Percentiles rank a stretch among this genome's conserved stretches.
These are phyloP conservation scores for Melopsittacus undulatus DNA, from an alignment of 2,797 vertebrate species.

Conservation along the genomic window DNA sequence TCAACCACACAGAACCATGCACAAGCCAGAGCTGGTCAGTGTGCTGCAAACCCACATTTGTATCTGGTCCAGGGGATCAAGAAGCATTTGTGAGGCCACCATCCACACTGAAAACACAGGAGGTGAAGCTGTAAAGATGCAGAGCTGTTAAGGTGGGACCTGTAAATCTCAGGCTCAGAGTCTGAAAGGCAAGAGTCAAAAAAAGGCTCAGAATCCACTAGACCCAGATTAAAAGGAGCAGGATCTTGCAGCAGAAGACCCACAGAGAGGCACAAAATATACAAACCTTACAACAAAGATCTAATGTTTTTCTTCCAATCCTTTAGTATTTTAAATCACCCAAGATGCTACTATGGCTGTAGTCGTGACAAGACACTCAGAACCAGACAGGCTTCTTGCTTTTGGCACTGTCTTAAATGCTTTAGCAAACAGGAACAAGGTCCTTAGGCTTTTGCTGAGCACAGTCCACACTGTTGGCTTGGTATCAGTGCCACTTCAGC, in stretches of 20 bases:
- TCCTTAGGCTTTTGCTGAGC: background rate
- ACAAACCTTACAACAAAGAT: background rate
- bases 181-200: background rate
- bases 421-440: background rate
- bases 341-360: background rate
- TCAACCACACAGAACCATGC: background rate
- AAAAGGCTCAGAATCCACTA: background rate
- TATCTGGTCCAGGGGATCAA: background rate
- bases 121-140: background rate
- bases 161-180: background rate
- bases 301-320: background rate
- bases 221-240: background rate
- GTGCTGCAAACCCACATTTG: background rate
- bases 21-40: background rate
- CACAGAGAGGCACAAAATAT: background rate
- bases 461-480: background rate
- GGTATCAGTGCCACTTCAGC: background rate
- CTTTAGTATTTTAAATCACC: background rate
- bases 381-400: background rate
- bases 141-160: background rate
- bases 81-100: background rate
- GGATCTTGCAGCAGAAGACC: background rate
- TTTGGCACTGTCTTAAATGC: background rate
- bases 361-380: background rate
- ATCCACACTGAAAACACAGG: background rate